A percentile compares a stretch with the other conserved stretches of the same genome.
Conservation (phyloP, 2,797 vertebrate genomes). For the Hirundo rustica region DNA sequence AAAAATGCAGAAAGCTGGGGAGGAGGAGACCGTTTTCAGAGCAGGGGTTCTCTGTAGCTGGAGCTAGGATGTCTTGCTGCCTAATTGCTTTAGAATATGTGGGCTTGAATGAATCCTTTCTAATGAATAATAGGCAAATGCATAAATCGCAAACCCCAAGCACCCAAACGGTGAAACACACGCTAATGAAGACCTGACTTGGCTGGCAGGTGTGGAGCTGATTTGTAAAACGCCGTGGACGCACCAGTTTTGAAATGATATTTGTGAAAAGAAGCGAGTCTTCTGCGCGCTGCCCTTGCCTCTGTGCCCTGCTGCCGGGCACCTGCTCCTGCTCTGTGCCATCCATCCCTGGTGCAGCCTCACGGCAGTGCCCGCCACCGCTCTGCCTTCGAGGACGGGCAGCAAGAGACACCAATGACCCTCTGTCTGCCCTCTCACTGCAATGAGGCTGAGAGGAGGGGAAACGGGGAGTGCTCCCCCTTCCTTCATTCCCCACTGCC, state of each 20-base stretch:
- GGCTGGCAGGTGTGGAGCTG: neutral
- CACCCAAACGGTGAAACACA: neutral
- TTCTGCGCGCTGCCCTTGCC: neutral
- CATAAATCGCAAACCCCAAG: conserved; percentile 4
- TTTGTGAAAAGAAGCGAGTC: conserved; percentile 4
- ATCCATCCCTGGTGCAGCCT: neutral
- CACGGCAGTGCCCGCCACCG: neutral
- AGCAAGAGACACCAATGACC: neutral
- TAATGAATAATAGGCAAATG: conserved; percentile 26
- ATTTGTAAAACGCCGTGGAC: neutral
- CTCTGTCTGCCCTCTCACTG: neutral
- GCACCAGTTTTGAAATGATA: neutral
- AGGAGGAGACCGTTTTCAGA: neutral
- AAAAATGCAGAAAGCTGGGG: conserved; percentile 18
- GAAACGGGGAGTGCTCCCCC: neutral
- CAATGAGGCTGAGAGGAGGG: neutral
- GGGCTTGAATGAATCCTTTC: conserved; percentile 14
- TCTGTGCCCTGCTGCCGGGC: neutral
- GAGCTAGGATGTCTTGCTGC: conserved; percentile 33
- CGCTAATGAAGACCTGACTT: conserved; percentile 36
- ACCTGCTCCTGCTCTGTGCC: neutral
- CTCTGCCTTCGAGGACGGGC: neutral
- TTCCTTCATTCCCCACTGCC: neutral
- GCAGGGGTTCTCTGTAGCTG: neutral
- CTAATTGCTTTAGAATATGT: conserved; percentile 44